Percentiles rank a stretch among this genome's conserved stretches.
Conservation (phyloP, 2,888 invertebrate species). For the Agrotis exclamationis region DNA sequence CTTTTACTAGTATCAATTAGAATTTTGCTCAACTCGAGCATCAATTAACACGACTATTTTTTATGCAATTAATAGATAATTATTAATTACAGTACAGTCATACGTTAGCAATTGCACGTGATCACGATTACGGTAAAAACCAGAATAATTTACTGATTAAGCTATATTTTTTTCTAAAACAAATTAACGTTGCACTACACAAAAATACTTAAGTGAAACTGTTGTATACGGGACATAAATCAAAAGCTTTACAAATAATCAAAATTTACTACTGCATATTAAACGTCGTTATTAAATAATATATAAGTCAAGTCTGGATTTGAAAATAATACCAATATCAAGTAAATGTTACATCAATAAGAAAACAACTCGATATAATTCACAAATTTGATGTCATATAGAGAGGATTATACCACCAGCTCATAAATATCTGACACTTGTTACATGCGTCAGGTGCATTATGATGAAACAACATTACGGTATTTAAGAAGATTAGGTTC, state of each 20-base stretch:
- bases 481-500: not conserved
- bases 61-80: conserved; percentile 34
- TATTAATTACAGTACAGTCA: conserved; percentile 14
- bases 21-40: conserved; percentile 4
- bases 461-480: not conserved
- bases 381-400: conserved; percentile 26
- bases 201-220: not conserved
- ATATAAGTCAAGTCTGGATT: conserved; percentile 13
- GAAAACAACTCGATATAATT: conserved; percentile 52
- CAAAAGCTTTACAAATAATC: not conserved
- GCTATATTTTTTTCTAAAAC: not conserved
- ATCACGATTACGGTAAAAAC: not conserved
- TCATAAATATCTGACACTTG: conserved; percentile 12
- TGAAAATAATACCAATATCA: conserved; percentile 39
- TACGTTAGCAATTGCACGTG: not conserved
- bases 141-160: no score
- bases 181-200: not conserved
- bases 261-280: not conserved
- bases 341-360: conserved; percentile 60
- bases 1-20: conserved; percentile 20
- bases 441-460: not conserved
- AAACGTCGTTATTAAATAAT: not conserved
- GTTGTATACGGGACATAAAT: not conserved
- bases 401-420: conserved; percentile 53
- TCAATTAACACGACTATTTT: conserved; percentile 9